phyloP scores from a whole-genome alignment of 2,113 vertebrate species.

The Lepisosteus osseus region DNA sequence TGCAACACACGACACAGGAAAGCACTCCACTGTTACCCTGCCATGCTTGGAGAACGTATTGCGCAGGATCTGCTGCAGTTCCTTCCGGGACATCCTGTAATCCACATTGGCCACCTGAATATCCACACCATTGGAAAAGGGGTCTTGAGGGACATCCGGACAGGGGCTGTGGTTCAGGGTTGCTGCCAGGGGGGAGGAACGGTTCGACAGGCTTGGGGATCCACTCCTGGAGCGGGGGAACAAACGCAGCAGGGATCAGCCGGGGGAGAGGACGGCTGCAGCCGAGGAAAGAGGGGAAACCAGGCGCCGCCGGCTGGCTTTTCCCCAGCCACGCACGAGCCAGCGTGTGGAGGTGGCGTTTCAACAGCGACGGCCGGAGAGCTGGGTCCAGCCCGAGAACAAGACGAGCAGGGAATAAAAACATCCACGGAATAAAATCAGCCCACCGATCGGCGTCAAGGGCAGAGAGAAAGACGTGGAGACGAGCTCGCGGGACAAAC shows the following conservation, averaged over 20 bases:
- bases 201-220: conserved; percentile 83
- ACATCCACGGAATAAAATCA: neutral
- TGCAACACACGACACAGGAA: neutral
- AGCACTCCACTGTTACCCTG: conserved; percentile 65
- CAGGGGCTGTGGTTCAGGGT: conserved; percentile 50
- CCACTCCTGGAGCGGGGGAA: conserved; percentile 61
- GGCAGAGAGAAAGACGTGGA: neutral
- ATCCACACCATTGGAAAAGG: conserved; percentile 85
- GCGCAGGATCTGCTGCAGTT: conserved; percentile 82
- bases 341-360: neutral
- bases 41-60: conserved; percentile 84
- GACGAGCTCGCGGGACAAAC: neutral
- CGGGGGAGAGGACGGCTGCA: neutral
- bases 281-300: neutral
- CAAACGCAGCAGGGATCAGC: neutral
- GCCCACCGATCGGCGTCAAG: no score
- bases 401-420: conserved; percentile 17
- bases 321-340: neutral
- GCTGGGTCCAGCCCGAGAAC: neutral
- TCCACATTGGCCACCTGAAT: conserved; percentile 90
- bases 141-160: conserved; percentile 60
- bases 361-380: neutral
- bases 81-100: conserved; percentile 91
- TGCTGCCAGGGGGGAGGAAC: conserved; percentile 75
- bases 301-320: no score